Base-by-base conservation (phyloP, 2,797 vertebrate species). In the Phrynocephalus guinanensis region DNA sequence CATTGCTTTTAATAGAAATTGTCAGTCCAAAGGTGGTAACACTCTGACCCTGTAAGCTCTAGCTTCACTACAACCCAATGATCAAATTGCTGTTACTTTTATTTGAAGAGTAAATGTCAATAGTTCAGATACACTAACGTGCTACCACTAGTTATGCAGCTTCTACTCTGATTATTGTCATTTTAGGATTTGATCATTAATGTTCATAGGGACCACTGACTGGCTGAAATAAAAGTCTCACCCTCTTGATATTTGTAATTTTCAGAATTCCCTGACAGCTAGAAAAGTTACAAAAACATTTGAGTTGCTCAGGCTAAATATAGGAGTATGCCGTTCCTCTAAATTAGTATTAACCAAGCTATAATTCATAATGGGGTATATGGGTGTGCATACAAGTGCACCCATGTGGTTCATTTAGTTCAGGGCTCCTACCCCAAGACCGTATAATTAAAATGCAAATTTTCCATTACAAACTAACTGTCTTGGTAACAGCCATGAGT, bases 311-410 rank as follows among this genome's bases (percentile, higher is more conserved):
- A 56, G 52, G 52, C 13, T 56, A 56, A 56, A 56, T 9, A 56
- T 56, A 7, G 13, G 10, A 56, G 10, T 13, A 56, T 13, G 9
- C 3, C 22, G 52, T 48, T 85, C 89, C 90, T 90, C 11, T 0
- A 84, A 73, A 84, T 52, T 18, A 24, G 79, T 16, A 88, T 89
- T 67, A 85, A 89, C 68, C 79, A 83, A 86, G 10, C 38, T n/a
- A 86, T 56, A 16, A 6, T 44, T 28, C 50, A 7, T 11, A 44
- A 8, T 30, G 13, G 52, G 52, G 52, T 11, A 13, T 79, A 11
- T 33, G 10, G 38, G 52, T 4, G 0, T 33, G 10, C 48, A 3
- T 15, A 52, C 67, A 18, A 3, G 22, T 38, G 22, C 8, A 8
- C 18, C 28, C 28, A 13, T 30, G 18, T 78, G 91, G 81, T 88